Conservation (phyloP, 1,140 invertebrate genomes). For the Nasonia longicornis region DNA sequence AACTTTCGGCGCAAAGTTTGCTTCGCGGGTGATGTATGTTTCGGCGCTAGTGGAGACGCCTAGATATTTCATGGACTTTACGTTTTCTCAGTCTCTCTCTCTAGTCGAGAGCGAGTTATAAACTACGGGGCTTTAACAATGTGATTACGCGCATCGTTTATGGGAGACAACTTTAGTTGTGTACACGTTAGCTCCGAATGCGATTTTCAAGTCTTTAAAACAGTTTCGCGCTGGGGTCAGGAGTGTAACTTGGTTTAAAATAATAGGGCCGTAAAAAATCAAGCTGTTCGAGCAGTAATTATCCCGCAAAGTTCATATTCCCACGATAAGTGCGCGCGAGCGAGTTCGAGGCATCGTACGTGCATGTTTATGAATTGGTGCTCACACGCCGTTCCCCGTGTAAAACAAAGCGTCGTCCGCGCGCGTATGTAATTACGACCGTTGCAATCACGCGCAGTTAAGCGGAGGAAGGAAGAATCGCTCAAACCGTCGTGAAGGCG, state of each 20-base stretch:
- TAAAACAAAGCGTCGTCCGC: background rate
- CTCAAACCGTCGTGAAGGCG: too few relatives aligned
- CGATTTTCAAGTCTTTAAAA: too few relatives aligned
- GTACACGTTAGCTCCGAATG: too few relatives aligned
- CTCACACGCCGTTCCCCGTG: background rate
- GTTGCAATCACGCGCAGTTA: background rate
- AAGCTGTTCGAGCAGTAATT: background rate
- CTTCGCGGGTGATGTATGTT: background rate
- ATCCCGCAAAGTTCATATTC: conserved; percentile 7
- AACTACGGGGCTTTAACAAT: too few relatives aligned
- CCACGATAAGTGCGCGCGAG: background rate
- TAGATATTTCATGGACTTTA: too few relatives aligned
- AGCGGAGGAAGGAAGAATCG: background rate
- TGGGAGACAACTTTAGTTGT: too few relatives aligned
- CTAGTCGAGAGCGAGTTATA: too few relatives aligned
- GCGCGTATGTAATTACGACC: background rate
- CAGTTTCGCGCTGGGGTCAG: too few relatives aligned
- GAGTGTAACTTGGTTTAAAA: too few relatives aligned
- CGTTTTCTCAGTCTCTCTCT: too few relatives aligned
- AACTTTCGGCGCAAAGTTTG: background rate
- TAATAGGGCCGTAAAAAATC: background rate
- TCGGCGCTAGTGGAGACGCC: background rate
- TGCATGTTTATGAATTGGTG: background rate
- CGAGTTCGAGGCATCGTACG: too few relatives aligned
- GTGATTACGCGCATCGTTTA: too few relatives aligned